Percentiles rank a stretch among this genome's conserved stretches.
Evolutionary conservation across 2,113 vertebrate species (phyloP).

Genomic region (Proterorhinus semilunaris): DNA sequence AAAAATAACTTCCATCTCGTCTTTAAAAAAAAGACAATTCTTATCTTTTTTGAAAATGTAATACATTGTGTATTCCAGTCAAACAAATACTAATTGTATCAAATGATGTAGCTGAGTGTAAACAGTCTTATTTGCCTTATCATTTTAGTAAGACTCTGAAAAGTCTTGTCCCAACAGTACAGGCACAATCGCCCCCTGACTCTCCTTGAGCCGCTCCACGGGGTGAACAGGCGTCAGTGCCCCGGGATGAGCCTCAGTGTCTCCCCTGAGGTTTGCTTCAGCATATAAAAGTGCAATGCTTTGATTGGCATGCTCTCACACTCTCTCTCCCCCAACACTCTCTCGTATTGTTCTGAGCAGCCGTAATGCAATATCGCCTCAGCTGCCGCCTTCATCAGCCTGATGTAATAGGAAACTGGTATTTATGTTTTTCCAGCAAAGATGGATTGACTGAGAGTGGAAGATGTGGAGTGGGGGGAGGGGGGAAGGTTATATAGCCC

Average conservation of each 20-base stretch:
- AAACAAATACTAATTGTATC: too few species aligned
- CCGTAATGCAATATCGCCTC: conserved; percentile 63
- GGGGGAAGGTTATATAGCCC: conserved; percentile 41
- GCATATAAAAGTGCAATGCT: conserved; percentile 33
- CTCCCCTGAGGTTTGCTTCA: conserved; percentile 16
- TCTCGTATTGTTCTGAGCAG: conserved; percentile 51
- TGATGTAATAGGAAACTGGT: conserved; percentile 71
- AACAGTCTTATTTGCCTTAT: too few species aligned
- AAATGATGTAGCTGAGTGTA: too few species aligned
- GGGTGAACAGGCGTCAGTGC: neutral
- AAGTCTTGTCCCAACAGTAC: too few species aligned
- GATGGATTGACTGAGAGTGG: conserved; percentile 42
- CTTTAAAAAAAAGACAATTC: too few species aligned
- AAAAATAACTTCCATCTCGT: too few species aligned
- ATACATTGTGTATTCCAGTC: too few species aligned
- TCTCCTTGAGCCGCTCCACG: neutral
- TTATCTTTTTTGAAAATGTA: too few species aligned
- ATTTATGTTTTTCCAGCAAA: conserved; percentile 68
- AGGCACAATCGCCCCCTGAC: neutral
- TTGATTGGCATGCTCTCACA: conserved; percentile 22
- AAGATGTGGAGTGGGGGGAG: conserved; percentile 1
- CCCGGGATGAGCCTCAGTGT: neutral
- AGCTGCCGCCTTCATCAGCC: conserved; percentile 66
- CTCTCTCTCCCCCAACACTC: conserved; percentile 25
- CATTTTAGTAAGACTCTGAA: too few species aligned